A percentile compares a stretch with the other conserved stretches of the same genome.
Conservation (phyloP, 2,113 vertebrate genomes). For the Menidia beryllina region DNA sequence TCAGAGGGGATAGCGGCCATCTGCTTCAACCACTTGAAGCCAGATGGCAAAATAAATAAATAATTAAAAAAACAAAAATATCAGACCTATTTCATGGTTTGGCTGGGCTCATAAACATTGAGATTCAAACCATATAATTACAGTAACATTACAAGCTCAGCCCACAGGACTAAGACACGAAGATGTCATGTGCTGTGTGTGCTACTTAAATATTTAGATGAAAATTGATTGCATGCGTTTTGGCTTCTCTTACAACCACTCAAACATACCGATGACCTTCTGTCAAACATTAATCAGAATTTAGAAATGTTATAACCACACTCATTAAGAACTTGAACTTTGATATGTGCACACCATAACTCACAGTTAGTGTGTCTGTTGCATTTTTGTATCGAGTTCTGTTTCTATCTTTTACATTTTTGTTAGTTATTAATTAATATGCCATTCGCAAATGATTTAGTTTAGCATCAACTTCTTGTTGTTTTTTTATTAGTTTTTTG, state of each 20-base stretch:
- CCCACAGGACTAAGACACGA: not conserved
- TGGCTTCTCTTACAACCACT: constrained; percentile 13
- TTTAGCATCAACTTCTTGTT: not conserved
- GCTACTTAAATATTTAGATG: constrained; percentile 16
- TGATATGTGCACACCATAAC: not conserved
- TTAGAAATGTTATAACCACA: constrained; percentile 47
- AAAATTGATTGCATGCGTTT: constrained; percentile 26
- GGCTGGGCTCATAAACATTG: not conserved
- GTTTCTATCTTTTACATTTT: no score
- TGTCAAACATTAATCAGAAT: constrained; percentile 47
- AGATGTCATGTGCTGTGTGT: not conserved
- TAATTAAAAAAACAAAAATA: not conserved
- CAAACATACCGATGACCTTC: constrained; percentile 45
- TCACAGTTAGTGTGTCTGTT: not conserved
- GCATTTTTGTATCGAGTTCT: no score
- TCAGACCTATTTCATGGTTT: no score
- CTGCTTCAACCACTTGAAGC: not conserved
- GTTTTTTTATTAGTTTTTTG: not conserved
- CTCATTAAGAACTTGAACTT: constrained; percentile 48
- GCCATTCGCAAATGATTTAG: not conserved
- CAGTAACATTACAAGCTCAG: not conserved
- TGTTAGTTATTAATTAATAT: no score
- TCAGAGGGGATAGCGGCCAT: not conserved
- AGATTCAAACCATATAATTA: not conserved
- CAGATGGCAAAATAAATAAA: not conserved